Conservation (phyloP, 2,113 vertebrate genomes). For the Atractosteus spatula region DNA sequence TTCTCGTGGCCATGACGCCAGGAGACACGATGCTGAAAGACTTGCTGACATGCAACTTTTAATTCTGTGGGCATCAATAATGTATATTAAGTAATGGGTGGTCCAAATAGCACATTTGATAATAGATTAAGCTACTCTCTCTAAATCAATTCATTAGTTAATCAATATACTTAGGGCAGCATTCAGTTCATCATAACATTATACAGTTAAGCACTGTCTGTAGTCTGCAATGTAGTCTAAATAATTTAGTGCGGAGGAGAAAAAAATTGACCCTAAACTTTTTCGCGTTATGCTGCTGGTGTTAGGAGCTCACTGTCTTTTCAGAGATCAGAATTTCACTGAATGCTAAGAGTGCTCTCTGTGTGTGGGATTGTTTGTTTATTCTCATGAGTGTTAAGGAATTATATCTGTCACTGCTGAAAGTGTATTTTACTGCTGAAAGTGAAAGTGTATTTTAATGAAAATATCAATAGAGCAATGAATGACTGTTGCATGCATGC, state of each 20-base stretch:
- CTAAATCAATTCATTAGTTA: conserved; percentile 73
- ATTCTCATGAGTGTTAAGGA: too few species aligned
- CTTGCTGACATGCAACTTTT: conserved; percentile 33
- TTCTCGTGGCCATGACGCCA: not conserved
- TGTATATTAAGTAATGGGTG: conserved; percentile 69
- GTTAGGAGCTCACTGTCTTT: too few species aligned
- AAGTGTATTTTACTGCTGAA: too few species aligned
- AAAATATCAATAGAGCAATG: too few species aligned
- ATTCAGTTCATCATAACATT: conserved; percentile 53
- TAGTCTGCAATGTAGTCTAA: conserved; percentile 46
- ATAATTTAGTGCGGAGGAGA: conserved; percentile 56
- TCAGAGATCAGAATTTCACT: too few species aligned
- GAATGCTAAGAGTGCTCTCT: too few species aligned
- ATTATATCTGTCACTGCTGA: too few species aligned
- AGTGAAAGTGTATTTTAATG: too few species aligned
- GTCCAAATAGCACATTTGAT: conserved; percentile 58
- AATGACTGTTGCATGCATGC: too few species aligned
- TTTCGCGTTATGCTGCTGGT: too few species aligned
- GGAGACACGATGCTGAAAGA: conserved; percentile 40
- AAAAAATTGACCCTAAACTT: not conserved
- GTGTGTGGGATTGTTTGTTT: too few species aligned
- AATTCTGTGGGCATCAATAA: conserved; percentile 62
- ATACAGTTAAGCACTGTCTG: conserved; percentile 63
- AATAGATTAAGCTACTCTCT: conserved; percentile 57
- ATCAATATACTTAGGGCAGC: conserved; percentile 57